Evolutionary conservation across 2,888 invertebrate species (phyloP).

Genomic region (Oxyteleia sp.): DNA sequence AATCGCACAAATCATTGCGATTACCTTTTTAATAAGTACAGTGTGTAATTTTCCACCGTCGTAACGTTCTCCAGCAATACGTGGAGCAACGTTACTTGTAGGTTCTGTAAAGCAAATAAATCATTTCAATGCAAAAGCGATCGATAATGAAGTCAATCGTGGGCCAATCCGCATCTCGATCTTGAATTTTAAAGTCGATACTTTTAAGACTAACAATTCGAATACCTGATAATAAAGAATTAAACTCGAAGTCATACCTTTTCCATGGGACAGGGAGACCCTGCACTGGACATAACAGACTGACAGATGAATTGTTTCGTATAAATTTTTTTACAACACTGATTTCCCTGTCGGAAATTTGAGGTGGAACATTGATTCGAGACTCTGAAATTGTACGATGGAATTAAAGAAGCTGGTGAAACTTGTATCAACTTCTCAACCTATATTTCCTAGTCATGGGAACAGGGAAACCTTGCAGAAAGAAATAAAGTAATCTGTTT

Average conservation of each 20-base stretch:
- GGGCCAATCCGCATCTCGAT: slow-evolving; percentile 24
- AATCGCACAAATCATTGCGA: slow-evolving; percentile 91
- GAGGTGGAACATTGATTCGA: slow-evolving; percentile 87
- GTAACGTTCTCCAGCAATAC: slow-evolving; percentile 90
- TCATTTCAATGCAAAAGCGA: background rate
- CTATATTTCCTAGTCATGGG: slow-evolving; percentile 87
- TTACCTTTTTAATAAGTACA: slow-evolving; percentile 88
- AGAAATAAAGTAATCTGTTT: slow-evolving; percentile 88
- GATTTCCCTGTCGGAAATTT: slow-evolving; percentile 86
- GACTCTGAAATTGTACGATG: slow-evolving; percentile 84
- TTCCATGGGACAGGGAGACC: slow-evolving; percentile 88
- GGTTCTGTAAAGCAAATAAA: slow-evolving; percentile 88
- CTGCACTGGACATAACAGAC: slow-evolving; percentile 89
- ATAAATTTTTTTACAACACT: slow-evolving; percentile 82
- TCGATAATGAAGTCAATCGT: background rate
- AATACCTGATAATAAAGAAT: background rate
- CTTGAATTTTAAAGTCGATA: background rate
- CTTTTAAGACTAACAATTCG: background rate
- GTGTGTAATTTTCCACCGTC: slow-evolving; percentile 90
- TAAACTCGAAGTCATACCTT: slow-evolving; percentile 85
- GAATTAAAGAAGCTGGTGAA: background rate
- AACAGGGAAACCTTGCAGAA: slow-evolving; percentile 89
- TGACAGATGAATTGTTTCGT: slow-evolving; percentile 79
- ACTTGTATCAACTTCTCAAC: slow-evolving; percentile 1
- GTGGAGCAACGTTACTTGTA: slow-evolving; percentile 90